Evolutionary conservation across 2,888 invertebrate species (phyloP).

Genomic region (Perizoma flavofasciatum): DNA sequence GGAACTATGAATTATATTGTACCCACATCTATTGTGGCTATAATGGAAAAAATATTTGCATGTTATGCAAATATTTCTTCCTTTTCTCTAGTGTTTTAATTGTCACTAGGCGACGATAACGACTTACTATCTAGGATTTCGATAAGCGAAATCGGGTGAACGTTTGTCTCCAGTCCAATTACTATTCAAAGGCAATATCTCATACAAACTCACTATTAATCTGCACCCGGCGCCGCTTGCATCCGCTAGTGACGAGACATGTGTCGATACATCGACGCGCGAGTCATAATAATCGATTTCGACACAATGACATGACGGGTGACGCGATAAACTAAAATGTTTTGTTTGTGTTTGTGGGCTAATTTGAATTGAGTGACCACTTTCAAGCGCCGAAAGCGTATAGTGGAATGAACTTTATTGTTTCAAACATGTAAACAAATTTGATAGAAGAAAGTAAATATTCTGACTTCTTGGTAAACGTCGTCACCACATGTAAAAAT

Average conservation of each 20-base stretch:
- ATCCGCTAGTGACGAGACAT: slow-evolving; percentile 74
- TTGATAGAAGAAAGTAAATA: too few relatives aligned
- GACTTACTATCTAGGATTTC: too few relatives aligned
- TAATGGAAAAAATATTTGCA: too few relatives aligned
- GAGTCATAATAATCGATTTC: slow-evolving; percentile 58
- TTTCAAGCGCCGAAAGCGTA: slow-evolving; percentile 22
- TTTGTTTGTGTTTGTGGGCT: slow-evolving; percentile 34
- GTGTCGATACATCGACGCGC: slow-evolving; percentile 45
- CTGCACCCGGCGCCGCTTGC: slow-evolving; percentile 61
- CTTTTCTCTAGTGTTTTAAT: too few relatives aligned
- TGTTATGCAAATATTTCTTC: too few relatives aligned
- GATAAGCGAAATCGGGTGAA: too few relatives aligned
- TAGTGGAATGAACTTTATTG: slow-evolving; percentile 8
- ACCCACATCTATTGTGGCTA: too few relatives aligned
- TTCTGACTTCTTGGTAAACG: too few relatives aligned
- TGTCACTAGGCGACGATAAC: too few relatives aligned
- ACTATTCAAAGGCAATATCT: slow-evolving; percentile 16
- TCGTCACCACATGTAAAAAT: too few relatives aligned
- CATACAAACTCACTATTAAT: slow-evolving; percentile 27
- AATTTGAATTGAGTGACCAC: slow-evolving; percentile 31
- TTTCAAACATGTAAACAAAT: neutral
- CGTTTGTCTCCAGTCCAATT: too few relatives aligned
- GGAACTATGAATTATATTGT: too few relatives aligned
- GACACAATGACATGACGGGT: slow-evolving; percentile 47
- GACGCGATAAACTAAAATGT: slow-evolving; percentile 44